Conservation (phyloP, 2,888 invertebrate genomes). For the Coelopa pilipes region DNA sequence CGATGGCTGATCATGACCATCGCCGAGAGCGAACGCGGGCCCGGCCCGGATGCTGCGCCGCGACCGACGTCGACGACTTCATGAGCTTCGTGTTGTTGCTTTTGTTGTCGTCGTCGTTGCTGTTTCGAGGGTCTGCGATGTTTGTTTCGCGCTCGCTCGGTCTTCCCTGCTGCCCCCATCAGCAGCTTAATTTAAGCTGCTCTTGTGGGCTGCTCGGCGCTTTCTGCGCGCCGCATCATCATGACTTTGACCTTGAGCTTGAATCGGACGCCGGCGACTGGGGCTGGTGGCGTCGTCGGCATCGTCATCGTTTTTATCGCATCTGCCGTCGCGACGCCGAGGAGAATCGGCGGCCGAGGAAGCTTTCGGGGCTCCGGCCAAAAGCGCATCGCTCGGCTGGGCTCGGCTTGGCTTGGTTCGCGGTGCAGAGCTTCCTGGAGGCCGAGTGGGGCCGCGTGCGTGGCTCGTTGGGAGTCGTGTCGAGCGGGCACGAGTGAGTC, state of each 20-base stretch:
- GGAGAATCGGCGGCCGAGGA: background rate
- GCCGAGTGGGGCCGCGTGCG: background rate
- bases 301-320: background rate
- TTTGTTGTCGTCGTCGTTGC: background rate
- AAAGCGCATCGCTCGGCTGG: background rate
- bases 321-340: background rate
- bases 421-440: background rate
- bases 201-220: constrained; percentile 1
- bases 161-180: background rate
- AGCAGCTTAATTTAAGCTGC: background rate
- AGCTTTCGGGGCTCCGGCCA: background rate
- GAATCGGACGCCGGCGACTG: constrained; percentile 43
- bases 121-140: background rate
- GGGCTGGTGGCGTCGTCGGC: background rate
- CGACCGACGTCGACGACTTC: background rate
- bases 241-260: constrained; percentile 56
- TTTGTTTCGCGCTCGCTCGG: background rate
- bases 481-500: too few relatives aligned
- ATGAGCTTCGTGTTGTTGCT: background rate
- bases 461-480: background rate
- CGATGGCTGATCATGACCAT: too few relatives aligned
- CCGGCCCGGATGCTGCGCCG: background rate
- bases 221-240: constrained; percentile 43
- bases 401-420: background rate
- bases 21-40: background rate